Evolutionary conservation across 2,888 invertebrate genomes (phyloP).

Genomic region (Aphidius colemani): DNA sequence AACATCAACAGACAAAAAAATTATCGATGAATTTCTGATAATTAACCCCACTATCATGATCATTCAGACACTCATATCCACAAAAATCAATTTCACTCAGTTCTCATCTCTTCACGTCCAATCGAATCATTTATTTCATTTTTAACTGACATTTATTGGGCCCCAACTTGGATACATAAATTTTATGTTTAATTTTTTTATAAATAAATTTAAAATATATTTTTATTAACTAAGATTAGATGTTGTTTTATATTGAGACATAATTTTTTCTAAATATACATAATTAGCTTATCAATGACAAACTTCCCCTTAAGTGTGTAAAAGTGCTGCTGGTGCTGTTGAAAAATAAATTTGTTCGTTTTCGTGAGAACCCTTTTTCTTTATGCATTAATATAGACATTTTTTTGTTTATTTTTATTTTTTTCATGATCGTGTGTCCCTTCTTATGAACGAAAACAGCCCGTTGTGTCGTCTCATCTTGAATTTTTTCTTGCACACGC

Average conservation of each 20-base stretch:
- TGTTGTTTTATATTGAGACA: too few relatives aligned
- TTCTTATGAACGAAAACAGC: too few relatives aligned
- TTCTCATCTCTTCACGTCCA: slow-evolving; percentile 8
- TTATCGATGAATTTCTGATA: slow-evolving; percentile 44
- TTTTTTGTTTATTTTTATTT: slow-evolving; percentile 30
- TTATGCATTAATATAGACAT: slow-evolving; percentile 20
- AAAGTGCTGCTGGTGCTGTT: slow-evolving; percentile 34
- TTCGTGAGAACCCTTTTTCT: slow-evolving; percentile 51
- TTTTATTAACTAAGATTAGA: not conserved
- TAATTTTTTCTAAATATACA: too few relatives aligned
- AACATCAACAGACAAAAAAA: slow-evolving; percentile 36
- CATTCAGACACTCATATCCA: slow-evolving; percentile 29
- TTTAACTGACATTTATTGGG: not conserved
- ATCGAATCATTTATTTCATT: slow-evolving; percentile 5
- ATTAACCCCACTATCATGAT: slow-evolving; percentile 40
- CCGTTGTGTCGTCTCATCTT: not conserved
- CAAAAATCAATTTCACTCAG: slow-evolving; percentile 20
- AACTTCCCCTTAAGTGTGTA: slow-evolving; percentile 44
- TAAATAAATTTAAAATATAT: not conserved
- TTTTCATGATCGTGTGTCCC: not conserved
- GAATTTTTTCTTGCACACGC: slow-evolving; percentile 19
- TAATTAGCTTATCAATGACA: slow-evolving; percentile 51
- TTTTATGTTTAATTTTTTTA: not conserved
- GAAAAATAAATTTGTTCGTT: slow-evolving; percentile 50
- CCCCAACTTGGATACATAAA: too few relatives aligned